These are phyloP conservation scores for Tinamus guttatus DNA, from an alignment of 2,113 vertebrate species.

Conservation along the genomic window DNA sequence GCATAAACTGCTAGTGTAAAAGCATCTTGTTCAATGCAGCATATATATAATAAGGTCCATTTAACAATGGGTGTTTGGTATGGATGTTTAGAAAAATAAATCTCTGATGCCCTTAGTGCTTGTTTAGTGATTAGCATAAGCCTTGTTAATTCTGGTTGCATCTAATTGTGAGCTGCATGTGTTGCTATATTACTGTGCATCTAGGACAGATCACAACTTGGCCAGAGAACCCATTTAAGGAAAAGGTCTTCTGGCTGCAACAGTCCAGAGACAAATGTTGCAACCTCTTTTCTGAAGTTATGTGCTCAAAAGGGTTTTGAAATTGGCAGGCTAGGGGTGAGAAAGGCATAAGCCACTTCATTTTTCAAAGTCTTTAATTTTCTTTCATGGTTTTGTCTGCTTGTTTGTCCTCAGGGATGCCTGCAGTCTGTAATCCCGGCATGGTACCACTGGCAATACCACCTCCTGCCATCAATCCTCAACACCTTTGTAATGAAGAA, in stretches of 20 bases:
- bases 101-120: background rate
- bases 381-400: background rate
- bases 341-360: background rate
- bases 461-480: slow-evolving; percentile 77
- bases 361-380: background rate
- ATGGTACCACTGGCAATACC: slow-evolving; percentile 89
- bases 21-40: background rate
- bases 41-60: background rate
- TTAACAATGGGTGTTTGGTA: background rate
- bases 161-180: background rate
- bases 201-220: background rate
- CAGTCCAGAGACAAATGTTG: background rate
- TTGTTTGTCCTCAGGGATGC: slow-evolving; percentile 81
- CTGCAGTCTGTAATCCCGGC: slow-evolving; percentile 89
- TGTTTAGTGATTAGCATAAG: background rate
- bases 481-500: slow-evolving; percentile 86
- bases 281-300: background rate
- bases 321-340: background rate
- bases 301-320: background rate
- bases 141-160: background rate
- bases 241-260: background rate
- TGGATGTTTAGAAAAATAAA: background rate
- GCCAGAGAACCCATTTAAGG: background rate
- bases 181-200: background rate
- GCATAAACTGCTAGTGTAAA: background rate